Conservation (phyloP, 2,797 vertebrate species). For the Dendrocincla fuliginosa region DNA sequence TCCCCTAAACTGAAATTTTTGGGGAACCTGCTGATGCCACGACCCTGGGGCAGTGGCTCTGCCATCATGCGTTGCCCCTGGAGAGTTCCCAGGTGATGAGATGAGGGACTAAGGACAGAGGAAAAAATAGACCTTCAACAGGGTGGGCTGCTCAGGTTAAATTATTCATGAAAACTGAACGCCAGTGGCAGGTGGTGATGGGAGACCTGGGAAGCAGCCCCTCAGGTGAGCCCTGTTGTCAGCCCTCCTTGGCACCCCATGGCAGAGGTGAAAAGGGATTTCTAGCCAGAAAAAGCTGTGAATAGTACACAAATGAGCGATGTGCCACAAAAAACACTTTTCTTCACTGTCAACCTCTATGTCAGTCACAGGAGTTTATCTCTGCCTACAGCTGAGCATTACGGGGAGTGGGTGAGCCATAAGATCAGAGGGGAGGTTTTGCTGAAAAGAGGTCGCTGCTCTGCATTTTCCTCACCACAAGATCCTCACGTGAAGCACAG, state of each 20-base stretch:
- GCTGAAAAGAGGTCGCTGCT: neutral
- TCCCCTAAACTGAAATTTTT: neutral
- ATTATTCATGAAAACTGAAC: neutral
- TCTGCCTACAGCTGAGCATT: accelerated
- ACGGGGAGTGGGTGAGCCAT: accelerated
- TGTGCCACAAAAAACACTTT: neutral
- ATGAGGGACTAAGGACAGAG: neutral
- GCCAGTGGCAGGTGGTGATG: neutral
- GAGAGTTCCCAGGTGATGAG: neutral
- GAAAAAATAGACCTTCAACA: neutral
- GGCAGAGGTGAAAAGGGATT: accelerated
- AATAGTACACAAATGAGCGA: neutral
- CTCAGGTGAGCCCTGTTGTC: neutral
- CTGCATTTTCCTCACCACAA: neutral
- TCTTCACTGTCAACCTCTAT: neutral
- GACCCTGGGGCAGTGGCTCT: neutral
- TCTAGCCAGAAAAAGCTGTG: neutral
- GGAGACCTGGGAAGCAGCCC: neutral
- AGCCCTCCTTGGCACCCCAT: accelerated
- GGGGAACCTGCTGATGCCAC: neutral
- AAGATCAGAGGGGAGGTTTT: neutral
- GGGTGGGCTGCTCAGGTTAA: neutral
- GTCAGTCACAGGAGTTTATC: neutral
- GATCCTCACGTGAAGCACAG: neutral
- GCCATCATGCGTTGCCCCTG: accelerated